Percentiles rank a stretch among this genome's conserved stretches.
phyloP scores from a whole-genome alignment of 2,888 invertebrate species.

The Agonopterix subpropinquella region DNA sequence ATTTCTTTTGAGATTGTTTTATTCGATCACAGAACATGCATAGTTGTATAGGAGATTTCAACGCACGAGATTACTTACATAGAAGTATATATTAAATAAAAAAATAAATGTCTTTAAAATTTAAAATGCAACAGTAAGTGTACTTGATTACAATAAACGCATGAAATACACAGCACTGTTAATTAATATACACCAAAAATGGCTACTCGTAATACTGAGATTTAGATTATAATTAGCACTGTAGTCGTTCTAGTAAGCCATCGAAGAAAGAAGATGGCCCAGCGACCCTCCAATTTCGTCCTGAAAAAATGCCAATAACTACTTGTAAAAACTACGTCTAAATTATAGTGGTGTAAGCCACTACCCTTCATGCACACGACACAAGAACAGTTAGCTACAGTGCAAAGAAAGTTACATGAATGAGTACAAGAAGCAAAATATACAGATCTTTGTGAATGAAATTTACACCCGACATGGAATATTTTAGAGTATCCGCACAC shows the following conservation, averaged over 20 bases:
- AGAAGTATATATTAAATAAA: conserved; percentile 25
- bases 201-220: conserved; percentile 49
- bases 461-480: conserved; percentile 38
- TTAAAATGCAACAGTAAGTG: conserved; percentile 42
- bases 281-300: conserved; percentile 79
- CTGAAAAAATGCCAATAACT: conserved; percentile 76
- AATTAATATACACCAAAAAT: conserved; percentile 27
- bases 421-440: conserved; percentile 61
- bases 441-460: conserved; percentile 64
- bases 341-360: conserved; percentile 23
- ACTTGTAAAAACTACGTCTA: conserved; percentile 45
- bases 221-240: conserved; percentile 25
- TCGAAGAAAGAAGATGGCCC: conserved; percentile 79
- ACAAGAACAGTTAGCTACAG: conserved; percentile 57
- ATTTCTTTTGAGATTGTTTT: conserved; percentile 22
- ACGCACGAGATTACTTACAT: conserved; percentile 20
- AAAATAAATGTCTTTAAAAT: conserved; percentile 46
- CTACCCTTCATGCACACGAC: conserved; percentile 47
- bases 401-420: conserved; percentile 56
- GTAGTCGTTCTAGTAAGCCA: conserved; percentile 73
- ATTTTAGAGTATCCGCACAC: conserved; percentile 30
- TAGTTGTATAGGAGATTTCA: conserved; percentile 30
- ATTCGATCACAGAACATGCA: conserved; percentile 35
- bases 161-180: conserved; percentile 33
- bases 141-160: conserved; percentile 22